phyloP scores from a whole-genome alignment of 2,888 invertebrate genomes.

The Euzophera pinguis region DNA sequence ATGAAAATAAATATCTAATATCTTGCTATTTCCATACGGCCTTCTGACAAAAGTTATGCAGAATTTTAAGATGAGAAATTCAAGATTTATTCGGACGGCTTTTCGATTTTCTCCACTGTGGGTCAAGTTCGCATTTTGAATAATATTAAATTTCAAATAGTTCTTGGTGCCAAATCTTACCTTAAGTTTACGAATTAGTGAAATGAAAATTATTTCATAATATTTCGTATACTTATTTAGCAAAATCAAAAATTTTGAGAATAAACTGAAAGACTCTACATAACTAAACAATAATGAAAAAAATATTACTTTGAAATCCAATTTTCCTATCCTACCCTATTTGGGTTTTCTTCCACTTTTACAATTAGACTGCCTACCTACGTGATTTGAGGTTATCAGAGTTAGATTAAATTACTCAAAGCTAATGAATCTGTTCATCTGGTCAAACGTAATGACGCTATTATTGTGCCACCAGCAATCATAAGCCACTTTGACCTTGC shows the following conservation, averaged over 20 bases:
- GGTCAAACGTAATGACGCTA: not conserved
- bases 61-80: not conserved
- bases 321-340: too few relatives aligned
- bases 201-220: too few relatives aligned
- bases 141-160: not conserved
- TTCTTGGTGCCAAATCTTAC: not conserved
- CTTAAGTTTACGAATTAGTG: not conserved
- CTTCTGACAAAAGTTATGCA: not conserved
- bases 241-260: too few relatives aligned
- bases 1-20: not conserved
- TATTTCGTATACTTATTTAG: too few relatives aligned
- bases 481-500: constrained; percentile 23
- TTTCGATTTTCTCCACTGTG: not conserved
- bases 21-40: not conserved
- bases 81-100: not conserved
- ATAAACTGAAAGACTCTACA: too few relatives aligned
- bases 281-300: too few relatives aligned
- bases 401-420: not conserved
- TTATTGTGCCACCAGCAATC: constrained; percentile 7
- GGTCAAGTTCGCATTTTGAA: not conserved
- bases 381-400: not conserved
- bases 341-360: too few relatives aligned
- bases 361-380: too few relatives aligned
- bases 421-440: constrained; percentile 7
- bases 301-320: too few relatives aligned